Evolutionary conservation across 2,888 invertebrate genomes (phyloP).

Genomic region (Dexiosoma caninum): DNA sequence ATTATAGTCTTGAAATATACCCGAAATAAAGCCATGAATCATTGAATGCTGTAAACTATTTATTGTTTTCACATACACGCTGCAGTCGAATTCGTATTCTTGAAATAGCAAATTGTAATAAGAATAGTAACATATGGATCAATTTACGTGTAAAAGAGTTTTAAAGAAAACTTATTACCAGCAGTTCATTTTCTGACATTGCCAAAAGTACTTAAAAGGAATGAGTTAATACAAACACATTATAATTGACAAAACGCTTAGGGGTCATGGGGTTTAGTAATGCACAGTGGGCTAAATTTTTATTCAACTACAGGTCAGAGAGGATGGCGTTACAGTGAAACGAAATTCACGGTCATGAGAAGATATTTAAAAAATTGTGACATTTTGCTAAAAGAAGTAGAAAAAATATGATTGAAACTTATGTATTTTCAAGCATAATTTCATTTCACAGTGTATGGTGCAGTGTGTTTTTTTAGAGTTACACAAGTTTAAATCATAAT

Average conservation of each 20-base stretch:
- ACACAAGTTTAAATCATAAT: too few species aligned
- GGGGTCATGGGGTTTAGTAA: slow-evolving; percentile 10
- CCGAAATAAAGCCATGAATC: slow-evolving; percentile 48
- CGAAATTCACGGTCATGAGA: too few species aligned
- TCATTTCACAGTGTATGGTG: too few species aligned
- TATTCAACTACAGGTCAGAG: too few species aligned
- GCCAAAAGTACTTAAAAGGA: slow-evolving; percentile 29
- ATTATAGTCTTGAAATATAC: slow-evolving; percentile 62
- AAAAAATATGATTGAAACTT: too few species aligned
- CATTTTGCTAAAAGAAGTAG: too few species aligned
- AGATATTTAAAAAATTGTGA: too few species aligned
- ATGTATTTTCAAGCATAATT: too few species aligned
- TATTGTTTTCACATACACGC: slow-evolving; percentile 46
- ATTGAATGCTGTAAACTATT: slow-evolving; percentile 57
- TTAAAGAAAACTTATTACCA: slow-evolving; percentile 71
- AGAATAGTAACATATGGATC: not conserved
- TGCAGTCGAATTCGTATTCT: not conserved
- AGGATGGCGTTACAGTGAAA: too few species aligned
- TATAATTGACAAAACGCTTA: slow-evolving; percentile 20
- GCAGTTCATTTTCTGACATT: slow-evolving; percentile 75
- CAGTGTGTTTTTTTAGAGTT: too few species aligned
- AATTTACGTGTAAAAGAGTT: slow-evolving; percentile 28
- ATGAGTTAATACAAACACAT: slow-evolving; percentile 46
- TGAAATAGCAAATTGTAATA: not conserved
- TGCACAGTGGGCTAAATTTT: slow-evolving; percentile 18